Base-by-base conservation (phyloP, 2,888 invertebrate genomes). In the Apamea anceps region DNA sequence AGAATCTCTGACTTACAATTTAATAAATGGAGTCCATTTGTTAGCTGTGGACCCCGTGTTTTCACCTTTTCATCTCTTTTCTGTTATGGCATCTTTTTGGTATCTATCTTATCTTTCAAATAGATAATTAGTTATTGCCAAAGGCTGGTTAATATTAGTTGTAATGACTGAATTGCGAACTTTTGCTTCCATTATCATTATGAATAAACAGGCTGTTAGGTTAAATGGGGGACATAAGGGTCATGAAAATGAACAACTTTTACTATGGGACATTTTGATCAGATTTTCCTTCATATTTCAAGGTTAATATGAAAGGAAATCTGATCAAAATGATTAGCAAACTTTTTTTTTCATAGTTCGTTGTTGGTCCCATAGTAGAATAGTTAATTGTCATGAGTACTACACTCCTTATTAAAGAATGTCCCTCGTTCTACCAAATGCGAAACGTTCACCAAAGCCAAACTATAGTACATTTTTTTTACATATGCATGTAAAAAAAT, bases 1-100 rank as follows among this genome's bases (percentile, higher is more conserved):
- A 89, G 91, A 93, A 93, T 93, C 93, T 93, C 93, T 90, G 92
- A 92, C 94, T 94, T 91, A 90, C 93, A 93, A 92, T 95, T 93
- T 93, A 93, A 95, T 94, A 95, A 96, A 96, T 95, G 91, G 91
- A 87, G 88, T 89, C 87, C 91, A 95, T 95, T 96, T 95, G 93
- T 95, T 92, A 91, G 82, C 87, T 82, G 88, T 85, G 84, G 82
- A 87, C 83, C 86, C 32, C 82, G 68, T 80, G 80, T 83, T 90
- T 81, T 79, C 80, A 81, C 73, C 80, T 80, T 72, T 72, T n/a
- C n/a, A 42, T 37, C 42, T 79, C 32, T 82, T 63, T 74, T 57
- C 65, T 79, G 65, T 73, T 80, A 70, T 84, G 75, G 73, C 70
- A 81, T 86, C n/a, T 75, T 75, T 74, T 67, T 66, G 60, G 8